Conservation (phyloP, 1,140 invertebrate species). For the Drosophila trapezifrons region DNA sequence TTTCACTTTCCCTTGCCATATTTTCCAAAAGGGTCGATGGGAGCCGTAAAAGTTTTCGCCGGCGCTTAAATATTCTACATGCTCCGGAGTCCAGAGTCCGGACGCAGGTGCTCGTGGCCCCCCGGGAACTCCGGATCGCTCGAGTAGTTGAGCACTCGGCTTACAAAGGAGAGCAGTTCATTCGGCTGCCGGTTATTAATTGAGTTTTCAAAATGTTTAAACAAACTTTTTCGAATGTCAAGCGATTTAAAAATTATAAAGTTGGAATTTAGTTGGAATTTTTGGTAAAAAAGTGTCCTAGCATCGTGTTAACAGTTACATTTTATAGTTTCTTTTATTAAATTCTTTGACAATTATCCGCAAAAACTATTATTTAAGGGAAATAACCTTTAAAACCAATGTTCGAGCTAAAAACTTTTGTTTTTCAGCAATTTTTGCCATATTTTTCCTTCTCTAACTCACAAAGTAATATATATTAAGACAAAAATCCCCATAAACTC, state of each 20-base stretch:
- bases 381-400: not conserved
- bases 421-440: no score
- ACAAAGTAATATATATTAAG: not conserved
- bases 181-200: conserved; percentile 3
- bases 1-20: conserved; percentile 28
- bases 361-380: not conserved
- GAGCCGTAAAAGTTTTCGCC: conserved; percentile 56
- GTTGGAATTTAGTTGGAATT: not conserved
- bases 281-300: not conserved
- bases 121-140: conserved; percentile 26
- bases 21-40: conserved; percentile 37
- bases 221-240: conserved; percentile 8
- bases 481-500: conserved; percentile 73
- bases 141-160: conserved; percentile 1
- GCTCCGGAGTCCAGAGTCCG: conserved; percentile 36
- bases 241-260: conserved; percentile 7
- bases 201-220: conserved; percentile 9
- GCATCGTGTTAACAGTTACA: no score
- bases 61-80: conserved; percentile 67
- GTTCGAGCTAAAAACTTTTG: not conserved
- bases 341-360: not conserved
- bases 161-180: not conserved
- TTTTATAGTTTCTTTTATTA: no score
- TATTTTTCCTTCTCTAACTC: not conserved
- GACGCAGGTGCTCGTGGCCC: conserved; percentile 58